phyloP scores from a whole-genome alignment of 1,140 invertebrate species.

The Aricia agestis region DNA sequence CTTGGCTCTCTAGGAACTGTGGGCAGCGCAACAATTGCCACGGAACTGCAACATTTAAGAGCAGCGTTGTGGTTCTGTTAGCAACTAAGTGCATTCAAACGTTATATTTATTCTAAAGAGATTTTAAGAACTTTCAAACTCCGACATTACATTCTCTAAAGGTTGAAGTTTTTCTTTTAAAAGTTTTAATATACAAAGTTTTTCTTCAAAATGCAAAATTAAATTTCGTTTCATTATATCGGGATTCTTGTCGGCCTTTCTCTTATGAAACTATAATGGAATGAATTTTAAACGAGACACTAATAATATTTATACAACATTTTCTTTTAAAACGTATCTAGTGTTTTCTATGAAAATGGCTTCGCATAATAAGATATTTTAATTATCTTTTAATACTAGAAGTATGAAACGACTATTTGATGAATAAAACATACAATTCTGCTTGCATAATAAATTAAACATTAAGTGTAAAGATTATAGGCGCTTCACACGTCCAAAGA shows the following conservation, averaged over 20 bases:
- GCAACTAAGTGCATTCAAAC: conserved; percentile 23
- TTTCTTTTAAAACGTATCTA: background rate
- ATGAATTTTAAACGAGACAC: background rate
- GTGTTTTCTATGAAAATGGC: no score
- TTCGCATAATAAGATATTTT: no score
- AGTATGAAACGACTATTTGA: no score
- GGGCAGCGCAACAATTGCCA: conserved; percentile 47
- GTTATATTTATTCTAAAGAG: conserved; percentile 17
- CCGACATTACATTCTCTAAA: background rate
- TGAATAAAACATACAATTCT: no score
- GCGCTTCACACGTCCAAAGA: background rate
- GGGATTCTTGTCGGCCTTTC: background rate
- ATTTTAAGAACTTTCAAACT: conserved; percentile 20
- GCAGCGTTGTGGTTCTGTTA: conserved; percentile 31
- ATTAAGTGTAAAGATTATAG: no score
- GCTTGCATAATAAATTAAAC: background rate
- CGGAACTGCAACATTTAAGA: conserved; percentile 45
- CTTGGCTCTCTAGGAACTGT: conserved; percentile 44
- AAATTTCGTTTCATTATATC: background rate
- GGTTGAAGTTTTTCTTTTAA: conserved; percentile 5
- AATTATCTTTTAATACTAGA: no score
- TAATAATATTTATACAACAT: background rate
- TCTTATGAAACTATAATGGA: background rate
- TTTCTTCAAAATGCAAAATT: background rate
- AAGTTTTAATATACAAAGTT: conserved; percentile 4